Evolutionary conservation across 2,797 vertebrate genomes (phyloP), one percentile per base, ranked within the genome.

Genomic region (Bovichtus variegatus): DNA sequence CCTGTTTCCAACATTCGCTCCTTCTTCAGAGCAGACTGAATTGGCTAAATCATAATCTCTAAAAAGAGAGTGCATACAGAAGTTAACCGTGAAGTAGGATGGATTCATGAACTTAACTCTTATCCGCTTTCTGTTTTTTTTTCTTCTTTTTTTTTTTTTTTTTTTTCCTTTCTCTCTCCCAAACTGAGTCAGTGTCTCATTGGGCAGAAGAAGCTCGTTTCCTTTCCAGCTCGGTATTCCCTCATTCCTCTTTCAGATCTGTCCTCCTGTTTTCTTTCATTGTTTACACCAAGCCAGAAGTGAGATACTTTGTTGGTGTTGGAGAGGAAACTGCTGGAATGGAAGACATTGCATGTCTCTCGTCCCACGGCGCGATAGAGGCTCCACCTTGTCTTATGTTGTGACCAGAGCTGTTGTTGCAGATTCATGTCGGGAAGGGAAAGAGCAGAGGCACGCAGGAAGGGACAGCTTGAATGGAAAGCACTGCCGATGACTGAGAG

Each of bases 381-480:
- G 63, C 73, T 74, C 80, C 59, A 2, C 4, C 0, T 16, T 54
- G 83, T 81, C 76, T 72, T 0, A 63, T 53, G 19, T 27, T 25
- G 43, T 58, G 80, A 47, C 43, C 67, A 47, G 46, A 53, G 54
- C 47, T 59, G 49, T 53, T 73, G 43, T 69, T 67, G 68, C 49
- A 47, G 49, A 59, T 66, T 25, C 47, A 43, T 34, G 51, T 34
- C n/a, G 3, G 2, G 21, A 10, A 18, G 62, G 23, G 12, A 36
- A 53, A 19, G 75, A 67, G 67, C 75, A 61, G 70, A 43, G 65
- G 73, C 54, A 21, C 65, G 71, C 69, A 72, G 78, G 72, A 85
- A 87, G 76, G 60, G 69, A 72, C 55, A 0, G 38, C 40, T 50
- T 67, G 71, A 84, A 84, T 86, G 82, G 82, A 84, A 90, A 87